These are phyloP conservation scores for Athetis lepigone DNA, from an alignment of 2,888 invertebrate genomes.

Conservation along the genomic window DNA sequence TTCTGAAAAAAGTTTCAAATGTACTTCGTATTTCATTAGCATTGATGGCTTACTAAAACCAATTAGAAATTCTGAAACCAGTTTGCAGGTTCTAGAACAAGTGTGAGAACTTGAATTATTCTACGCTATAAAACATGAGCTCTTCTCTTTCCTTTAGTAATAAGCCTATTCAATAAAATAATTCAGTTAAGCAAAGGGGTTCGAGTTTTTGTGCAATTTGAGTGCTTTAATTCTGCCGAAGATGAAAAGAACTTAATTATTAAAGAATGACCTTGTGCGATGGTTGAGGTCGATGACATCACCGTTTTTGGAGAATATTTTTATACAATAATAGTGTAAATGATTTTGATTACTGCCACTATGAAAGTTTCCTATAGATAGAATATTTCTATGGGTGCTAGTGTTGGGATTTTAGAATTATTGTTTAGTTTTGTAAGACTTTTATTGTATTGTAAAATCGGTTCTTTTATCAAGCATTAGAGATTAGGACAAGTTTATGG, in stretches of 20 bases:
- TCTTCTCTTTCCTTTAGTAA: constrained; percentile 70
- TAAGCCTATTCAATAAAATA: constrained; percentile 79
- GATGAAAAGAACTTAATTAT: constrained; percentile 59
- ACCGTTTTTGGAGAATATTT: constrained; percentile 32
- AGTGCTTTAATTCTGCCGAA: constrained; percentile 57
- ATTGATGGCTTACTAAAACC: constrained; percentile 64
- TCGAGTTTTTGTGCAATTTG: constrained; percentile 64
- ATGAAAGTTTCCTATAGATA: constrained; percentile 1
- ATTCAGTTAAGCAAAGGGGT: constrained; percentile 69
- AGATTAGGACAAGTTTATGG: too few relatives aligned
- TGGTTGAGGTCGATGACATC: constrained; percentile 53
- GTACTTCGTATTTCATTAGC: constrained; percentile 60
- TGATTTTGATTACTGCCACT: constrained; percentile 10
- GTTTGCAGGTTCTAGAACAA: constrained; percentile 67
- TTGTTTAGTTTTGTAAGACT: neutral
- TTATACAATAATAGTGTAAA: constrained; percentile 27
- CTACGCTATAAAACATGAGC: constrained; percentile 55
- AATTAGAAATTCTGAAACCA: constrained; percentile 63
- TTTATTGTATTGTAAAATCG: too few relatives aligned
- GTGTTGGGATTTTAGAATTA: neutral
- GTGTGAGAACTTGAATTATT: constrained; percentile 70
- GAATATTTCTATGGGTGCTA: neutral
- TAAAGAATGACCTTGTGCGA: constrained; percentile 58
- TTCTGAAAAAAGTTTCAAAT: constrained; percentile 46
- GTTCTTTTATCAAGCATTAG: too few relatives aligned